Evolutionary conservation across 2,113 vertebrate species (phyloP).

Genomic region (Coryphaenoides rupestris): DNA sequence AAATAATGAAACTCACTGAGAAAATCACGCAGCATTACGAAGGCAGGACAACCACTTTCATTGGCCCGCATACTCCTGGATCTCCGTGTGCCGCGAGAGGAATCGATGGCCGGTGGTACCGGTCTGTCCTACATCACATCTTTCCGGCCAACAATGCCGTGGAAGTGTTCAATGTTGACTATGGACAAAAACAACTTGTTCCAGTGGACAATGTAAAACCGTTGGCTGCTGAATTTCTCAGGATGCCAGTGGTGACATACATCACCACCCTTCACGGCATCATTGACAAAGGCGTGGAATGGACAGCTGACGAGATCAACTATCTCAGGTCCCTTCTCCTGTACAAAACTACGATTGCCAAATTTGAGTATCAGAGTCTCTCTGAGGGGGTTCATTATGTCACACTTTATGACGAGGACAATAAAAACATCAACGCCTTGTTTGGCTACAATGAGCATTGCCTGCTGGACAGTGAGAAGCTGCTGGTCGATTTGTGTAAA

Average conservation of each 20-base stretch:
- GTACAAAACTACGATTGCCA: conserved; percentile 75
- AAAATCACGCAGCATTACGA: conserved; percentile 71
- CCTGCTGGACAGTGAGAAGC: conserved; percentile 46
- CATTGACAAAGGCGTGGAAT: conserved; percentile 76
- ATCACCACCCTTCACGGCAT: conserved; percentile 83
- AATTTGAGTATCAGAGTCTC: conserved; percentile 82
- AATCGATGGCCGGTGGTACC: conserved; percentile 84
- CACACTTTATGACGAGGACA: conserved; percentile 80
- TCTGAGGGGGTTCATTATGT: conserved; percentile 86
- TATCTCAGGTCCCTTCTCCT: conserved; percentile 77
- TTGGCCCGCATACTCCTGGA: conserved; percentile 71
- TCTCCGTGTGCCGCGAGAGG: conserved; percentile 83
- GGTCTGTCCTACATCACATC: conserved; percentile 82
- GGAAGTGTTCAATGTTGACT: conserved; percentile 86
- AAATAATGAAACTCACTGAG: conserved; percentile 79
- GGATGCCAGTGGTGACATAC: conserved; percentile 90
- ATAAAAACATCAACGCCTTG: conserved; percentile 76
- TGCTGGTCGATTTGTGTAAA: conserved; percentile 13
- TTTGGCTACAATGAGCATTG: conserved; percentile 74
- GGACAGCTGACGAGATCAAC: conserved; percentile 73
- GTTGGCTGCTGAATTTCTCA: conserved; percentile 80
- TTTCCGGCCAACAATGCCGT: conserved; percentile 63
- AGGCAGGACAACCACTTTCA: conserved; percentile 38
- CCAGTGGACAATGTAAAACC: conserved; percentile 69
- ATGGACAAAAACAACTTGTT: conserved; percentile 82